Percentiles rank a stretch among this genome's conserved stretches.
Conservation (phyloP, 2,888 invertebrate genomes). For the Opisthograptis luteolata region DNA sequence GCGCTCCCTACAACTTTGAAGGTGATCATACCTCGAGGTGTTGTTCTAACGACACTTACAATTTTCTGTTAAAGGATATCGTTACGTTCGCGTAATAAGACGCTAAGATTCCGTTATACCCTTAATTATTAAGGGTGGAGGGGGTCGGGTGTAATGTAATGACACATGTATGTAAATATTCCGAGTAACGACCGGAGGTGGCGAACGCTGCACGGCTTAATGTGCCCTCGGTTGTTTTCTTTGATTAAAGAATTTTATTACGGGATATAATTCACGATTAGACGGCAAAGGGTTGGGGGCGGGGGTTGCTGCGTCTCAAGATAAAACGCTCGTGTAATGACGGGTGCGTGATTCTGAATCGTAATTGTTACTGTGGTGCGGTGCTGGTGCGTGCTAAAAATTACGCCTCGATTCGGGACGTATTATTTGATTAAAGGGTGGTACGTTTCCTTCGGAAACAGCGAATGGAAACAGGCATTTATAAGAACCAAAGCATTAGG, state of each 20-base stretch:
- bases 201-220: conserved; percentile 80
- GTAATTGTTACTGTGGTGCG: conserved; percentile 73
- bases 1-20: conserved; percentile 57
- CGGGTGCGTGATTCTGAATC: conserved; percentile 80
- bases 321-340: conserved; percentile 79
- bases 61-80: conserved; percentile 82
- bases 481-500: too few relatives aligned
- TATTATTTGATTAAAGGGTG: conserved; percentile 30
- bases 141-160: conserved; percentile 63
- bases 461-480: too few relatives aligned
- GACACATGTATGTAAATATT: conserved; percentile 84
- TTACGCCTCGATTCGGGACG: conserved; percentile 31
- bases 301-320: conserved; percentile 57
- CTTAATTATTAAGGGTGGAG: conserved; percentile 79
- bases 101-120: conserved; percentile 84
- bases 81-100: conserved; percentile 83
- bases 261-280: conserved; percentile 83
- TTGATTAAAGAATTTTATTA: conserved; percentile 85
- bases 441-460: background rate
- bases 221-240: conserved; percentile 81
- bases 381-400: conserved; percentile 46
- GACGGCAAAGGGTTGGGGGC: conserved; percentile 75
- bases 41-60: conserved; percentile 76
- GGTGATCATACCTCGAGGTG: conserved; percentile 72
- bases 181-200: conserved; percentile 79